Evolutionary conservation across 1,140 invertebrate genomes (phyloP).

Genomic region (Babylonia areolata): DNA sequence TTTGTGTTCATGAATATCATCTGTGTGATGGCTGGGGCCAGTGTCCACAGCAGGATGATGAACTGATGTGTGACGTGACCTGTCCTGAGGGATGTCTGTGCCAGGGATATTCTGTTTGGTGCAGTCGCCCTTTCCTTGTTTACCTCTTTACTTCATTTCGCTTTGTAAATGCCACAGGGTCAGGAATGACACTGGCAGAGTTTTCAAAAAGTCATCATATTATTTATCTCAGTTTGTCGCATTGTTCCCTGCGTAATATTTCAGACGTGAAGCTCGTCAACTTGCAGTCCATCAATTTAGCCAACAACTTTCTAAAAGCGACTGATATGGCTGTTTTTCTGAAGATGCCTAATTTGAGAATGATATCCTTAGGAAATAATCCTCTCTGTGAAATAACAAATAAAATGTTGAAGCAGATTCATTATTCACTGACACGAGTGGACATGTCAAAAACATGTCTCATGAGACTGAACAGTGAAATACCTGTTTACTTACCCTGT

Average conservation of each 20-base stretch:
- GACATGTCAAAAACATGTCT: slow-evolving; percentile 8
- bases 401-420: background rate
- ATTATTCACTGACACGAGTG: background rate
- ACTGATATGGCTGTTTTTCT: background rate
- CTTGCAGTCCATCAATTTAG: slow-evolving; percentile 15
- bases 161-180: background rate
- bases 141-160: background rate
- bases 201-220: background rate
- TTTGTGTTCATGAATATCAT: background rate
- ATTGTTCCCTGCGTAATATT: background rate
- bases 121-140: background rate
- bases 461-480: background rate
- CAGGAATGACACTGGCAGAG: background rate
- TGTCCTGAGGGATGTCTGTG: no score
- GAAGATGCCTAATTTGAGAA: slow-evolving; percentile 8
- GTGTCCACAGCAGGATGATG: slow-evolving; percentile 10
- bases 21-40: background rate
- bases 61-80: no score
- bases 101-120: no score
- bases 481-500: slow-evolving; percentile 20
- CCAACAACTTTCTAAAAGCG: slow-evolving; percentile 15
- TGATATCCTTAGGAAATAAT: slow-evolving; percentile 31
- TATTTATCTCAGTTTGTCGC: background rate
- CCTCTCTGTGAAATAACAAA: background rate
- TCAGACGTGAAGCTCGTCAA: background rate